Evolutionary conservation across 2,888 invertebrate species (phyloP).

Genomic region (Chloroclystis v-ata): DNA sequence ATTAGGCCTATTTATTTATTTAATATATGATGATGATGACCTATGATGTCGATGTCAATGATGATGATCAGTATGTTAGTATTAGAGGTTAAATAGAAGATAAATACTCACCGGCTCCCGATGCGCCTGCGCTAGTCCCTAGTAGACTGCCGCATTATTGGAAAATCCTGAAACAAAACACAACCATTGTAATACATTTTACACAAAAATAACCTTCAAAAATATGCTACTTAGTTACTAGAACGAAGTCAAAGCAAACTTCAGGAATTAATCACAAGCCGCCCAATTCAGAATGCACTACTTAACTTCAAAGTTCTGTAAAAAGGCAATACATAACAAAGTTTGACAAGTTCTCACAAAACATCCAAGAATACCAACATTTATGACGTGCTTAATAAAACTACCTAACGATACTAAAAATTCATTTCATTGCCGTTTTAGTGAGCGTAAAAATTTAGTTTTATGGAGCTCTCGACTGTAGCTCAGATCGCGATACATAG

Average conservation of each 20-base stretch:
- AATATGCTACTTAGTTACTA: too few species aligned
- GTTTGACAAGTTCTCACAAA: slow-evolving; percentile 4
- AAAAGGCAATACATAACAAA: neutral
- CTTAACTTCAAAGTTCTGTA: neutral
- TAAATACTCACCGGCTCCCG: slow-evolving; percentile 61
- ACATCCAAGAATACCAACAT: slow-evolving; percentile 21
- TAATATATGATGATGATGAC: too few species aligned
- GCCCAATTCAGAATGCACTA: neutral
- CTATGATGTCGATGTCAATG: too few species aligned
- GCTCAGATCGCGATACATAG: slow-evolving; percentile 3
- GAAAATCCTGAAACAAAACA: slow-evolving; percentile 67
- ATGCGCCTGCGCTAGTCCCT: slow-evolving; percentile 65
- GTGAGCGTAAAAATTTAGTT: slow-evolving; percentile 33
- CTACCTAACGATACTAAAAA: slow-evolving; percentile 48
- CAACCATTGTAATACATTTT: neutral
- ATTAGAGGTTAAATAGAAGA: too few species aligned
- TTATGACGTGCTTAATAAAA: slow-evolving; percentile 46
- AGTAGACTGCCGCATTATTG: slow-evolving; percentile 70
- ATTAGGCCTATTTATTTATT: too few species aligned
- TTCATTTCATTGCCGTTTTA: slow-evolving; percentile 48
- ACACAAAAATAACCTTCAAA: neutral
- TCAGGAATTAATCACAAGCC: too few species aligned
- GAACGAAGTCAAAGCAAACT: too few species aligned
- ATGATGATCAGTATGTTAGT: too few species aligned
- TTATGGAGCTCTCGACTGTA: slow-evolving; percentile 19